Evolutionary conservation across 2,888 invertebrate genomes (phyloP), one percentile per base, ranked within the genome.

Genomic region (Stegana nigrithorax): DNA sequence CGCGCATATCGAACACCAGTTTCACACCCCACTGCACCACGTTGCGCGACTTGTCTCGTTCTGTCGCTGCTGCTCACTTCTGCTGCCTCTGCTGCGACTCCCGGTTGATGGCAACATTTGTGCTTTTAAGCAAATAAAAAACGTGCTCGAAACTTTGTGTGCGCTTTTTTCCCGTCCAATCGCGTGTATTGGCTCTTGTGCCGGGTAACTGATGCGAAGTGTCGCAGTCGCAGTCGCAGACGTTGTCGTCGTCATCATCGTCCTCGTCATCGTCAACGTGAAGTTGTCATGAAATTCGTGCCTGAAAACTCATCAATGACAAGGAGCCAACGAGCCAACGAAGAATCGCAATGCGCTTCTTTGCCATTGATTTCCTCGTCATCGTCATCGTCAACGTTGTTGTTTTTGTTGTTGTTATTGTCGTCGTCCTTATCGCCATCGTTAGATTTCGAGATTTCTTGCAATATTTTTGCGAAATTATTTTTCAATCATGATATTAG

Each of bases 401-500:
- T 36, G 39, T 29, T 36, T 21, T 12, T 55, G 32, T 21, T 56
- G 47, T 47, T 29, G 29, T 29, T 29, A 10, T 29, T 29, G 29
- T 29, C 10, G 29, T 19, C 14, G 42, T 42, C 17, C n/a, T n/a
- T n/a, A n/a, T n/a, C n/a, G n/a, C n/a, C n/a, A 8, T 27, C 14
- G 12, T 27, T 26, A 17, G 27, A 23, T 25, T 25, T 23, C 53
- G 32, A 64, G 63, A 65, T 68, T 60, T 73, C 53, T 60, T 62
- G 57, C 56, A 63, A 63, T 63, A 51, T 66, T 75, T 67, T 44
- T 63, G 12, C 57, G 59, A 75, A 77, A 77, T 79, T 79, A 71
- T 79, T 77, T 79, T 79, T 70, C 79, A 77, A 77, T 77, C 79
- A 72, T 69, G 72, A 62, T 63, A 29, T 19, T 55, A 2, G 17